Evolutionary conservation across 1,140 invertebrate genomes (phyloP), one percentile per base, ranked within the genome.

Genomic region (Dendroctonus ponderosae): DNA sequence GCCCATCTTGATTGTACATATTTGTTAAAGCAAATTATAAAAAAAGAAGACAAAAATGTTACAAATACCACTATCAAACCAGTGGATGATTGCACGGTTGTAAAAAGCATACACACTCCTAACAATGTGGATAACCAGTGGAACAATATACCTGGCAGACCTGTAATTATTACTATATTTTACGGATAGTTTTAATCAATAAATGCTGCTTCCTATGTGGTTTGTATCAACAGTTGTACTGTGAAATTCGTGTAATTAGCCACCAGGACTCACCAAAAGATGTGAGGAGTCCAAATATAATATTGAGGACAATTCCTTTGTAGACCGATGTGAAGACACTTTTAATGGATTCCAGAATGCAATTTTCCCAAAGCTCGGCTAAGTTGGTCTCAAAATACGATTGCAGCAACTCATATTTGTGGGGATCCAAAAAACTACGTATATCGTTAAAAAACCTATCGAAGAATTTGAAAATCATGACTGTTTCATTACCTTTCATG

Each of bases 301-400:
- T 54, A 70, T 73, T 74, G 6, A 66, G 8, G n/a, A 64, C 12
- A 48, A 74, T 57, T 57, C 66, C 15, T 53, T 63, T 71, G 12
- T 57, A 52, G 5, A 73, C n/a, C 11, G 54, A 48, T 46, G 59
- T 63, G 12, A 57, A 66, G 15, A 72, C 67, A 58, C 73, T 74
- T 43, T 44, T n/a, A n/a, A 64, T 60, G 15, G 73, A 74, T 39
- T 67, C 58, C 11, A 71, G 12, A 53, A 69, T 66, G 54, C 73
- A 74, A 60, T 74, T 66, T 37, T 70, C 58, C 70, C 68, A 73
- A n/a, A 74, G 62, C 66, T 74, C 73, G 42, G 48, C 11, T 49
- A 68, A 43, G 38, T 63, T 69, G 67, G 72, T 70, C 61, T 70
- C 26, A 53, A 60, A 58, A 37, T 62, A 26, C 46, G 68, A 56